Base-by-base conservation (phyloP, 1,140 invertebrate species). In the Ericerus pela region DNA sequence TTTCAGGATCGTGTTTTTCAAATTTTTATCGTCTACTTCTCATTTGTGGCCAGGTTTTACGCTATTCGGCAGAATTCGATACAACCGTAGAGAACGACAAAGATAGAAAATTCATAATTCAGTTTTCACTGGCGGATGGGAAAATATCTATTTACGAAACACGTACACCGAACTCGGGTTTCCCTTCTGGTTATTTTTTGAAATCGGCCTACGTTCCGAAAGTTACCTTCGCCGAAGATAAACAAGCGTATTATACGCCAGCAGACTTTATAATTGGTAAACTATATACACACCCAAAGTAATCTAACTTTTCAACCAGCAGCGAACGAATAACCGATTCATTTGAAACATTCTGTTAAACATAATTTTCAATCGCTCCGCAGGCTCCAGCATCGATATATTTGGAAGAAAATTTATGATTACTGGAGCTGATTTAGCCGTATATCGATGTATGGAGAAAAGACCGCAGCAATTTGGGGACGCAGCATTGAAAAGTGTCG, bases 151-250 rank as follows among this genome's bases (percentile, higher is more conserved):
- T 85, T 20, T 72, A 68, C n/a, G 82, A 84, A 67, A 66, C 76
- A 22, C 70, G 72, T 2, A 73, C 73, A 14, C 67, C 68, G 30
- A 85, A 85, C 69, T 83, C 80, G 1, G 83, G 83, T 2, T 76
- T 83, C 56, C 64, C 62, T 16, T 78, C 75, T 66, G 85, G 86
- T 1, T 79, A 79, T 64, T 82, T 89, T 66, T 71, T 91, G 8
- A 74, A 75, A 52, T 62, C 79, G 18, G 81, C 78, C 59, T 65
- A 75, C 2, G 68, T 90, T 22, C 75, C 79, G 2, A 87, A 87
- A 61, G 79, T 79, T 0, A 74, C 73, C 10, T 76, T 74, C 0
- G 71, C 76, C 59, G 72, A 67, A 5, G 71, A 79, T 57, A 72
- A 79, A 63, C 77, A 77, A 0, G 70, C 74, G 1, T 81, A 79